Percentiles rank a stretch among this genome's conserved stretches.
Conservation (phyloP, 2,113 vertebrate genomes). For the Hiodon tergisus region DNA sequence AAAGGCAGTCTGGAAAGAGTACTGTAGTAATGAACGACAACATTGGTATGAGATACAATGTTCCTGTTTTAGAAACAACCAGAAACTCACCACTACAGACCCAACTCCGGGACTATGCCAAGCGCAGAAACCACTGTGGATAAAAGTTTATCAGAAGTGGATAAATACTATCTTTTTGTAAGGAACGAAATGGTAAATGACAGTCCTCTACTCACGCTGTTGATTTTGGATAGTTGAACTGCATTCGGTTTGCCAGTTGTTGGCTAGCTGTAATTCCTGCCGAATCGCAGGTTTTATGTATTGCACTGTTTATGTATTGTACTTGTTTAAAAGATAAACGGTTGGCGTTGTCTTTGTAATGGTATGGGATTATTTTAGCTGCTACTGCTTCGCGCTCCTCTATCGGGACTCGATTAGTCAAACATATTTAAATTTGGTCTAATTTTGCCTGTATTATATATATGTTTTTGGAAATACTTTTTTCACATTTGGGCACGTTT, state of each 20-base stretch:
- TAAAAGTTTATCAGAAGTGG: conserved; percentile 51
- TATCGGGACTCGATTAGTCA: too few species aligned
- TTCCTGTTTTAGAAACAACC: not conserved
- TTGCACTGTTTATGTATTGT: too few species aligned
- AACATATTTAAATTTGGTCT: too few species aligned
- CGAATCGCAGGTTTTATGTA: too few species aligned
- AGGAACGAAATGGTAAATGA: conserved; percentile 51
- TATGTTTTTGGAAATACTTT: too few species aligned
- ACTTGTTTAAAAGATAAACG: too few species aligned
- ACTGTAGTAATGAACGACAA: not conserved
- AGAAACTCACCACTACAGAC: conserved; percentile 4
- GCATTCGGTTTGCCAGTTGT: not conserved
- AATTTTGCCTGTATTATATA: too few species aligned
- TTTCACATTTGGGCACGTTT: too few species aligned
- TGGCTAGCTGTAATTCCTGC: not conserved
- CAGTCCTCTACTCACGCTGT: not conserved
- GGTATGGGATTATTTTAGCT: too few species aligned
- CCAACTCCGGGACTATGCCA: conserved; percentile 41
- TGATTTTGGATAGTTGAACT: too few species aligned
- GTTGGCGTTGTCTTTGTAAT: too few species aligned
- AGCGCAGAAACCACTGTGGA: conserved; percentile 29
- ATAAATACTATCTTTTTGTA: conserved; percentile 15
- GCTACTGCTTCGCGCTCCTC: too few species aligned
- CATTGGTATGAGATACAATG: not conserved
- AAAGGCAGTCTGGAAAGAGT: not conserved